Evolutionary conservation across 2,888 invertebrate genomes (phyloP).

Genomic region (Yponomeuta malinellus): DNA sequence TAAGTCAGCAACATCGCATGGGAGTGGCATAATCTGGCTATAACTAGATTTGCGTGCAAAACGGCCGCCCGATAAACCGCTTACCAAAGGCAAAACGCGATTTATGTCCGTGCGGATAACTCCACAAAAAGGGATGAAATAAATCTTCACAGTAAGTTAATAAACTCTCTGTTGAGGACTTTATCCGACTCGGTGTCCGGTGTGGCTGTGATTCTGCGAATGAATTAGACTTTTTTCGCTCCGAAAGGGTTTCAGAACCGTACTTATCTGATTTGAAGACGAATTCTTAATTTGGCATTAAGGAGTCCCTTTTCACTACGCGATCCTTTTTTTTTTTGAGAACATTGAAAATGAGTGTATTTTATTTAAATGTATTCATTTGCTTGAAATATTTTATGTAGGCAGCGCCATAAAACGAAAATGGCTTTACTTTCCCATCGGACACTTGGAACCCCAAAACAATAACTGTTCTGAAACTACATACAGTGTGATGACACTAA

Average conservation of each 20-base stretch:
- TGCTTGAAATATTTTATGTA: background rate
- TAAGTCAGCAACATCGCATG: conserved; percentile 29
- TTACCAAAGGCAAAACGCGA: conserved; percentile 57
- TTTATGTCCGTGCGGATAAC: conserved; percentile 61
- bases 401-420: no score
- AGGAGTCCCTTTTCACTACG: background rate
- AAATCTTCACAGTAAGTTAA: conserved; percentile 65
- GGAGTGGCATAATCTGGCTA: conserved; percentile 48
- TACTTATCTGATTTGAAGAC: conserved; percentile 4
- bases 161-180: conserved; percentile 62
- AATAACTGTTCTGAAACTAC: no score
- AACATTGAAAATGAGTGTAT: background rate
- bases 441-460: no score
- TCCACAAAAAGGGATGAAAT: conserved; percentile 59
- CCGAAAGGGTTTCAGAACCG: background rate
- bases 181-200: conserved; percentile 42
- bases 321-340: background rate
- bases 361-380: background rate
- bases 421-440: no score
- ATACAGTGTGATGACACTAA: no score
- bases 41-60: conserved; percentile 67
- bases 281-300: conserved; percentile 1
- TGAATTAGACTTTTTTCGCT: conserved; percentile 1
- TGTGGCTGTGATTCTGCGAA: conserved; percentile 9
- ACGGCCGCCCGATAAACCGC: conserved; percentile 58